phyloP scores from a whole-genome alignment of 2,797 vertebrate species.

The Babyrousa celebensis region DNA sequence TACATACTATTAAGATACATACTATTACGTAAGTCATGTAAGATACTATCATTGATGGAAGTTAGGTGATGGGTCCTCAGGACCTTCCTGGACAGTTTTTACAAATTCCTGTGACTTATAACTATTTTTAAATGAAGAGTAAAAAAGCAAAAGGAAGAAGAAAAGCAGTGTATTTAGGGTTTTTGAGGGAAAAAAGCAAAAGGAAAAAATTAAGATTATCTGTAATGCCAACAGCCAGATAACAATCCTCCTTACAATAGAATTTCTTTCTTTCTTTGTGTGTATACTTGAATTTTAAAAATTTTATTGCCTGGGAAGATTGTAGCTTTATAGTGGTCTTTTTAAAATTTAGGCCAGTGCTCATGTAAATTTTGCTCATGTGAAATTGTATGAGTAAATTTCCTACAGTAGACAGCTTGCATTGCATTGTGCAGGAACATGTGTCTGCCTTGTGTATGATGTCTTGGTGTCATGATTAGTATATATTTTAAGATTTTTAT shows the following conservation, averaged over 20 bases:
- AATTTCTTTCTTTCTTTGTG: slow-evolving; percentile 61
- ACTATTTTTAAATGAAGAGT: slow-evolving; percentile 38
- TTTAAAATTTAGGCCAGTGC: slow-evolving; percentile 35
- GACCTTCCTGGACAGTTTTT: neutral
- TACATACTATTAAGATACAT: no score
- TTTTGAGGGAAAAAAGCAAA: slow-evolving; percentile 59
- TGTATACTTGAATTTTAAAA: slow-evolving; percentile 38
- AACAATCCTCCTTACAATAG: slow-evolving; percentile 31
- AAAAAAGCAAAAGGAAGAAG: neutral
- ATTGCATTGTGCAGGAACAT: neutral
- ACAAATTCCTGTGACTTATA: slow-evolving; percentile 40
- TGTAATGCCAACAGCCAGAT: neutral
- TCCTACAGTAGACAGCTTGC: neutral
- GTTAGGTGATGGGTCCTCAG: neutral
- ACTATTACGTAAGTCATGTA: neutral
- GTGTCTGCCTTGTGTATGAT: neutral
- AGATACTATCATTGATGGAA: neutral
- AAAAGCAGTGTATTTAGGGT: neutral
- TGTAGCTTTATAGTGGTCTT: slow-evolving; percentile 36
- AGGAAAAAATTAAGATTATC: slow-evolving; percentile 28
- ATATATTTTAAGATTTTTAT: neutral
- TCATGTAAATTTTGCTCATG: slow-evolving; percentile 1
- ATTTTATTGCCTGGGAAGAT: neutral
- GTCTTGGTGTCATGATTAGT: neutral
- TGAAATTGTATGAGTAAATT: slow-evolving; percentile 30